A percentile compares a stretch with the other conserved stretches of the same genome.
Evolutionary conservation across 2,888 invertebrate species (phyloP).

Genomic region (Byasa hedistus): DNA sequence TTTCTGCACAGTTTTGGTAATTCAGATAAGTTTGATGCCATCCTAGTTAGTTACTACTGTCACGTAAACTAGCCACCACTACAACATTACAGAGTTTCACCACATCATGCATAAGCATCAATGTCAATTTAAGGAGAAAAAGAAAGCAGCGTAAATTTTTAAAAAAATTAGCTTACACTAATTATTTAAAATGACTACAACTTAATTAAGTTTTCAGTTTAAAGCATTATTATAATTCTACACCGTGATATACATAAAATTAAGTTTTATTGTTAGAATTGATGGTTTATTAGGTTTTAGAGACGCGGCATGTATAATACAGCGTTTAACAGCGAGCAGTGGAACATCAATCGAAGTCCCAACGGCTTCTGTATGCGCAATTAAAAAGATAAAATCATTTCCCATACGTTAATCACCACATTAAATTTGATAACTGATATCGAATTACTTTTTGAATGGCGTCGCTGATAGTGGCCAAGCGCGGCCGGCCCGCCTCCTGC

Average conservation of each 20-base stretch:
- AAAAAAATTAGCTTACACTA: not conserved
- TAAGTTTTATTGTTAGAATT: conserved; percentile 8
- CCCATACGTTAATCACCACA: conserved; percentile 15
- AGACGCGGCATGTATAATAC: conserved; percentile 1
- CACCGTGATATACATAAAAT: not conserved
- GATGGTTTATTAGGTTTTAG: conserved; percentile 10
- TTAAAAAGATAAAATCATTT: conserved; percentile 25
- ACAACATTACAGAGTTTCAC: too few species aligned
- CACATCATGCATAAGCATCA: too few species aligned
- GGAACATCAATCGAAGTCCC: not conserved
- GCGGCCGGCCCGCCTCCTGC: not conserved
- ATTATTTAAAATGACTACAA: too few species aligned
- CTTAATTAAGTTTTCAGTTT: not conserved
- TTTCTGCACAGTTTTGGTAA: too few species aligned
- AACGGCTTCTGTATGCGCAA: conserved; percentile 13
- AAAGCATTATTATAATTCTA: not conserved
- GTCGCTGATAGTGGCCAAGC: not conserved
- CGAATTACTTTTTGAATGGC: not conserved
- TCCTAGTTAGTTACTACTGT: too few species aligned
- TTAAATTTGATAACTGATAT: conserved; percentile 6
- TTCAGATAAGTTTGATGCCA: too few species aligned
- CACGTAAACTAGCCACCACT: too few species aligned
- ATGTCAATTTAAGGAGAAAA: too few species aligned
- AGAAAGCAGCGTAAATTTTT: too few species aligned
- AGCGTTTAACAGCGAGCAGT: conserved; percentile 7